These are phyloP conservation scores for Columba janthina DNA, from an alignment of 2,113 vertebrate genomes.

Conservation along the genomic window DNA sequence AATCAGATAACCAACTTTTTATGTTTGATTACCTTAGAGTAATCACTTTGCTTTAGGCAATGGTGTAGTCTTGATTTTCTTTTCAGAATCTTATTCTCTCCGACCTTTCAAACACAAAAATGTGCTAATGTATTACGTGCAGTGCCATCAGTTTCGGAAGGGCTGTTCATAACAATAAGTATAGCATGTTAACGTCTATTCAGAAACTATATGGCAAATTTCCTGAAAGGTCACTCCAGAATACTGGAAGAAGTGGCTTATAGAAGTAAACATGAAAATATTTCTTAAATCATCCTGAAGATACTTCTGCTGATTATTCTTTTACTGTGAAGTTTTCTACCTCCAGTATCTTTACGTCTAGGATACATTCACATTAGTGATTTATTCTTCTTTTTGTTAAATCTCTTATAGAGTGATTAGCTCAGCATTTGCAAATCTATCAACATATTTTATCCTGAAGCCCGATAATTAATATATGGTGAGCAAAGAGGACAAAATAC, in stretches of 20 bases:
- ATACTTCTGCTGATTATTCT: background rate
- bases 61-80: background rate
- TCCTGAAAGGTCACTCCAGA: background rate
- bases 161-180: background rate
- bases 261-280: background rate
- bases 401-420: background rate
- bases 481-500: background rate
- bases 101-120: background rate
- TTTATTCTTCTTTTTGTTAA: background rate
- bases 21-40: background rate
- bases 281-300: background rate
- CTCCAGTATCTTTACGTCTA: background rate
- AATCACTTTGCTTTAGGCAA: background rate
- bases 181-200: background rate
- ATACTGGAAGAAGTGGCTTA: background rate
- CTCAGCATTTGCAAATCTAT: background rate
- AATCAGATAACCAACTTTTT: background rate
- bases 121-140: background rate
- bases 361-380: background rate
- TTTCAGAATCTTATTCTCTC: background rate
- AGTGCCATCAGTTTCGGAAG: background rate
- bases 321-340: background rate
- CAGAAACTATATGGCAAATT: background rate
- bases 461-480: background rate
- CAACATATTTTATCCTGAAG: background rate